Conservation (phyloP, 2,113 vertebrate species). For the Sander vitreus region DNA sequence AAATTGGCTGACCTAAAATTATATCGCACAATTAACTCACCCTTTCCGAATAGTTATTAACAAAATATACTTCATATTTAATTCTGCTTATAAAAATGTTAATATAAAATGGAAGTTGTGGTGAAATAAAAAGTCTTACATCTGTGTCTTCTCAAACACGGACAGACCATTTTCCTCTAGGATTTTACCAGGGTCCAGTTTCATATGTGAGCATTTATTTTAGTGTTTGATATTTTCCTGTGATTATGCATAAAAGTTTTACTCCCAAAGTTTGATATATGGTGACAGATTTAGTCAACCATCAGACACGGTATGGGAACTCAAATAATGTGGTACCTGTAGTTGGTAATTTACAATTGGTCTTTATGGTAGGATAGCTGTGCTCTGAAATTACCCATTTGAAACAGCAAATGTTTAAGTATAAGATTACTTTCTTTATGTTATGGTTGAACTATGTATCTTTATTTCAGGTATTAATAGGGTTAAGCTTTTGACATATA, state of each 20-base stretch:
- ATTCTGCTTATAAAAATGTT: neutral
- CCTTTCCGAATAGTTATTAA: constrained; percentile 17
- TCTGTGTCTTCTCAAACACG: constrained; percentile 18
- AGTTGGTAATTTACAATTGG: constrained; percentile 19
- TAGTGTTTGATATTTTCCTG: constrained; percentile 30
- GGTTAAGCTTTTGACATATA: neutral
- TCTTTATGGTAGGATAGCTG: neutral
- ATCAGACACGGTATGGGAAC: constrained; percentile 42
- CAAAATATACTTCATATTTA: neutral
- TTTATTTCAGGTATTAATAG: constrained; percentile 12
- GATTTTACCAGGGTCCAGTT: constrained; percentile 11
- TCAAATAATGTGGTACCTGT: constrained; percentile 28
- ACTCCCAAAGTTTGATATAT: constrained; percentile 48
- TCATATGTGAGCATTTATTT: constrained; percentile 28
- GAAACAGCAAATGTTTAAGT: constrained; percentile 24
- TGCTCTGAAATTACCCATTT: constrained; percentile 46
- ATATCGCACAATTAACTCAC: neutral
- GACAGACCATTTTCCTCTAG: neutral
- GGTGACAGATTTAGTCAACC: constrained; percentile 59
- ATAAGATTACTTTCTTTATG: constrained; percentile 35
- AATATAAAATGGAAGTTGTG: neutral
- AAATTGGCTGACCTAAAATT: neutral
- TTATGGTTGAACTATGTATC: constrained; percentile 27
- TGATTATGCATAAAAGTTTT: constrained; percentile 31
- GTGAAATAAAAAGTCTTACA: neutral